Percentiles rank a stretch among this genome's conserved stretches.
phyloP scores from a whole-genome alignment of 2,888 invertebrate species.

The Pammene aurita region DNA sequence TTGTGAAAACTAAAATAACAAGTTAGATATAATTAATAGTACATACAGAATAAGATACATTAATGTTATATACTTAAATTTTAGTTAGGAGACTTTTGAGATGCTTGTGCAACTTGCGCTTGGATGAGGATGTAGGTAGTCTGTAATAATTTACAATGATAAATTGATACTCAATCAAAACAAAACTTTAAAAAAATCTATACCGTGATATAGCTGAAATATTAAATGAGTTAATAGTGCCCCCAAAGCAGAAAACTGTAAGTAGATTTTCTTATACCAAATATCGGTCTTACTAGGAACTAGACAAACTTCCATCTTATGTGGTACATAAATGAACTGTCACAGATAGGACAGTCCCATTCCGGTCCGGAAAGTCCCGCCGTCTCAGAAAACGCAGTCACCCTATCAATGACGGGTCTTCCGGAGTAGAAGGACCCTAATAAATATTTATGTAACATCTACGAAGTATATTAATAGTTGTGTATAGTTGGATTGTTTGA shows the following conservation, averaged over 20 bases:
- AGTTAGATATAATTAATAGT: too few species aligned
- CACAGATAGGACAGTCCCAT: slow-evolving; percentile 29
- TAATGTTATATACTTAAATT: too few species aligned
- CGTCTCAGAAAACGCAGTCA: slow-evolving; percentile 41
- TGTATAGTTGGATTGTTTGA: slow-evolving; percentile 34
- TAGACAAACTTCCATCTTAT: slow-evolving; percentile 26
- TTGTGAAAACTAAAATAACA: too few species aligned
- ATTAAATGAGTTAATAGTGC: too few species aligned
- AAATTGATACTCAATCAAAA: too few species aligned
- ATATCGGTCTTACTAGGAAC: slow-evolving; percentile 41
- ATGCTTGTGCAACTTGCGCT: too few species aligned
- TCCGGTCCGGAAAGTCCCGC: slow-evolving; percentile 36
- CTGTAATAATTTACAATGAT: too few species aligned
- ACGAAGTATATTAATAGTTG: slow-evolving; percentile 35
- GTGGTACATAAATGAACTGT: slow-evolving; percentile 38
- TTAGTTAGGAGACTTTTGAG: too few species aligned
- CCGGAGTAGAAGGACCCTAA: slow-evolving; percentile 61
- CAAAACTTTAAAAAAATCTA: too few species aligned
- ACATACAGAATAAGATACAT: too few species aligned
- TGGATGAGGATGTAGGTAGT: too few species aligned
- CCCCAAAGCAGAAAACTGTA: background rate
- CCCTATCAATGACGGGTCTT: slow-evolving; percentile 48
- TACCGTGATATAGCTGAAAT: too few species aligned
- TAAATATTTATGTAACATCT: slow-evolving; percentile 72
- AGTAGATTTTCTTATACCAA: slow-evolving; percentile 9